These are phyloP conservation scores for Morus bassanus DNA, from an alignment of 2,797 vertebrate species.

Conservation along the genomic window DNA sequence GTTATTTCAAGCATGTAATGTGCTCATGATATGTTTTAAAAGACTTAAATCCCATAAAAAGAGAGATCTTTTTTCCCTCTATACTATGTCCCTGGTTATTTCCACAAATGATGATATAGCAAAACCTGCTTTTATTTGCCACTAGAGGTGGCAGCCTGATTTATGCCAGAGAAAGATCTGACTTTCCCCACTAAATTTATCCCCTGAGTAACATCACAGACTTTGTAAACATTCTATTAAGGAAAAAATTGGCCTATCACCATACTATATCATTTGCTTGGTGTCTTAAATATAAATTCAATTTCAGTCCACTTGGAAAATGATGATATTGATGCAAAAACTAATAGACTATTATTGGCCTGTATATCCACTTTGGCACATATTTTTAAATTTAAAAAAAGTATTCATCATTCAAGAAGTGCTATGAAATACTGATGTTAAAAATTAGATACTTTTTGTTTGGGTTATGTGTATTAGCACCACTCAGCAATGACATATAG, in stretches of 20 bases:
- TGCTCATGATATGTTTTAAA: not conserved
- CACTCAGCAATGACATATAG: not conserved
- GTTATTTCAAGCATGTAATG: not conserved
- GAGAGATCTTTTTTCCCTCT: not conserved
- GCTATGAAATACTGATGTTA: not conserved
- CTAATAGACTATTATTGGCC: not conserved
- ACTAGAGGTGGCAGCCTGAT: not conserved
- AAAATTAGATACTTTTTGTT: not conserved
- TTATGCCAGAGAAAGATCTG: not conserved
- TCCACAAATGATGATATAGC: not conserved
- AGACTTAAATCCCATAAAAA: not conserved
- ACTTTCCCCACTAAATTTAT: not conserved
- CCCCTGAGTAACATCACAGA: not conserved
- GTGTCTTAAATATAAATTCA: not conserved
- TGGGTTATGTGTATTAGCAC: not conserved
- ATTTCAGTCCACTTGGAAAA: not conserved
- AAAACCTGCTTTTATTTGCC: conserved; percentile 13
- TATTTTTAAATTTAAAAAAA: not conserved
- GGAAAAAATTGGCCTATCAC: not conserved
- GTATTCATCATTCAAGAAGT: not conserved
- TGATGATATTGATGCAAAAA: not conserved
- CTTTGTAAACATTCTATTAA: not conserved
- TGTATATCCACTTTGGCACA: not conserved
- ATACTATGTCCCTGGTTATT: not conserved
- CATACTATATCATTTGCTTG: not conserved